Base-by-base conservation (phyloP, 2,113 vertebrate genomes). In the Pelecanoides urinatrix region DNA sequence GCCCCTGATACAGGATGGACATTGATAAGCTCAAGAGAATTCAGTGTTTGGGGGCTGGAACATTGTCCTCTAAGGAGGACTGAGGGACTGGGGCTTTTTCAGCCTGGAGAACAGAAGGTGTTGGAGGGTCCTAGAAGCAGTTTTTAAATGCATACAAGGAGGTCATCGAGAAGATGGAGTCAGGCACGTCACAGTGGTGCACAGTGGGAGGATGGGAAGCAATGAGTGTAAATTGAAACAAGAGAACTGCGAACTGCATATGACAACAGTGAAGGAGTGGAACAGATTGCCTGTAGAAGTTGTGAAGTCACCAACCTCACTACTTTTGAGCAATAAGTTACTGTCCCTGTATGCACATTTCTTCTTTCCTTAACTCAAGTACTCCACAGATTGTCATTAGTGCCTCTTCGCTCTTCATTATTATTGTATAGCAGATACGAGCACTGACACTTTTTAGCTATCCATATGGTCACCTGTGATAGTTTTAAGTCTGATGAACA, bases 181-280 rank as follows among this genome's bases (percentile, higher is more conserved):
- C 32, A 42, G 40, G 30, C 4, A 25, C 50, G 52, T 45, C 61
- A 25, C 34, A 16, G 11, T 14, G 21, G 27, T 56, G 14, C 17
- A 15, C 8, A 6, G 22, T 11, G 13, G 27, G 56, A 85, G 27
- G 44, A 52, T 17, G 15, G 27, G 53, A 90, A 82, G 13, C 23
- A 82, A 1, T 5, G 26, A 84, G 16, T 1, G 0, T 53, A 75
- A 93, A 78, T 34, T 27, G 66, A 47, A 90, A 34, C 15, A 45
- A 53, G 42, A 93, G 32, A 81, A 47, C 70, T 42, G 53, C 0
- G 0, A 61, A 34, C 18, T 44, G 19, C 38, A 2, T 55, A 18
- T 27, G 61, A 56, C 27, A 61, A 49, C 45, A 36, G 19, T 23
- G 76, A 74, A 87, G 55, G 52, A 66, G 38, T 59, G n/a, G 10